A percentile compares a stretch with the other conserved stretches of the same genome.
Conservation (phyloP, 2,797 vertebrate genomes). For the Petrocephalus schoutedeni region DNA sequence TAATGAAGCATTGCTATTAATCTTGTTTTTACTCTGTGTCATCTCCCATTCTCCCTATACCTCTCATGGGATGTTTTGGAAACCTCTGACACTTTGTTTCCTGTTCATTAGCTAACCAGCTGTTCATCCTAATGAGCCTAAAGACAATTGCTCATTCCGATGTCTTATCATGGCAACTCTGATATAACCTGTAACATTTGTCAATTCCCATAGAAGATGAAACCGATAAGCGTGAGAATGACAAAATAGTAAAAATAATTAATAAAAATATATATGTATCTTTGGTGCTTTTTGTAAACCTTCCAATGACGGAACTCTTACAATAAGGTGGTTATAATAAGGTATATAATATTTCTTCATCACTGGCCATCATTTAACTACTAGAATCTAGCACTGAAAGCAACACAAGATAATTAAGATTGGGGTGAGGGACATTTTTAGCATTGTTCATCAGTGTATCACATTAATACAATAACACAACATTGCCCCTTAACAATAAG, state of each 20-base stretch:
- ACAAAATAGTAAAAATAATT: not conserved
- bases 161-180: slow-evolving; percentile 50
- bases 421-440: not conserved
- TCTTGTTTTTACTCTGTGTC: slow-evolving; percentile 47
- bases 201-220: slow-evolving; percentile 38
- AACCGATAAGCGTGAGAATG: slow-evolving; percentile 19
- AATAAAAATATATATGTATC: not conserved
- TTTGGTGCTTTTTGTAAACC: not conserved
- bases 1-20: slow-evolving; percentile 62
- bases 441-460: slow-evolving; percentile 46
- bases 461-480: slow-evolving; percentile 72
- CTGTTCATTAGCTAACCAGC: slow-evolving; percentile 78
- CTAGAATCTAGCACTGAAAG: slow-evolving; percentile 48
- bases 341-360: not conserved
- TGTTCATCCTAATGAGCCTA: slow-evolving; percentile 74
- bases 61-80: slow-evolving; percentile 60
- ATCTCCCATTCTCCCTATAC: slow-evolving; percentile 51
- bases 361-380: slow-evolving; percentile 24
- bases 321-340: not conserved
- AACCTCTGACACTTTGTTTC: slow-evolving; percentile 72
- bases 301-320: not conserved
- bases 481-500: slow-evolving; percentile 73
- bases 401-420: slow-evolving; percentile 37
- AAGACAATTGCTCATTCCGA: slow-evolving; percentile 62
- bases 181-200: slow-evolving; percentile 54